Percentiles rank a stretch among this genome's conserved stretches.
These are phyloP conservation scores for Polyodon spathula DNA, from an alignment of 2,113 vertebrate genomes.

Conservation along the genomic window DNA sequence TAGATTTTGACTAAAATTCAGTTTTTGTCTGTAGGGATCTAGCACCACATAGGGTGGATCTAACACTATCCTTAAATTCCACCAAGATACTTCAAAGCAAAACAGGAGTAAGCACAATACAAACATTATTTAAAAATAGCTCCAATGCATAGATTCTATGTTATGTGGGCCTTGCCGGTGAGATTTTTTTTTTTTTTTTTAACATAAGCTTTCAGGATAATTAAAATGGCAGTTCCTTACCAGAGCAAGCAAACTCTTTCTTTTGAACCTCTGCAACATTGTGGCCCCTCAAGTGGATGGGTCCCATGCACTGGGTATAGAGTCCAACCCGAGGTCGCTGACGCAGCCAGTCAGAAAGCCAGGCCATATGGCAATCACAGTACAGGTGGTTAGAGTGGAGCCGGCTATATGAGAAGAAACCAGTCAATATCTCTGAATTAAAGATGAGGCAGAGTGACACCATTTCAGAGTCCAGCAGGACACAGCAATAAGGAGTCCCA, in stretches of 20 bases:
- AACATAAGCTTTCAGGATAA: no score
- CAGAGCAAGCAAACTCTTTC: constrained; percentile 86
- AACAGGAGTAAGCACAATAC: no score
- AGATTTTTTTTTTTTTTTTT: no score
- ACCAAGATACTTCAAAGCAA: no score
- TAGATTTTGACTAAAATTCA: no score
- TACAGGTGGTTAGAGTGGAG: constrained; percentile 96
- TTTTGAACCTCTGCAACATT: constrained; percentile 96
- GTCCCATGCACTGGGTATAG: constrained; percentile 96
- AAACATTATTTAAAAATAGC: background rate
- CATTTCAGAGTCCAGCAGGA: no score
- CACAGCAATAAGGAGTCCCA: constrained; percentile 8
- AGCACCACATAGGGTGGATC: no score
- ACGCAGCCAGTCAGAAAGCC: constrained; percentile 94
- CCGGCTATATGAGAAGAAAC: constrained; percentile 52
- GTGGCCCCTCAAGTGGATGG: constrained; percentile 79
- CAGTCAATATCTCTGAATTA: no score
- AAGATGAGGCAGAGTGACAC: no score
- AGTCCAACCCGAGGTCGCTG: constrained; percentile 90
- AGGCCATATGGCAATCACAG: constrained; percentile 92
- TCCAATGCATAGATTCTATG: background rate
- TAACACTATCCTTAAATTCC: no score
- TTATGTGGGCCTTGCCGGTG: no score
- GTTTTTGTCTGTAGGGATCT: no score
- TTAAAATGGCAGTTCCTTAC: constrained; percentile 48